phyloP scores from a whole-genome alignment of 2,888 invertebrate genomes.

The Chironomus riparius region DNA sequence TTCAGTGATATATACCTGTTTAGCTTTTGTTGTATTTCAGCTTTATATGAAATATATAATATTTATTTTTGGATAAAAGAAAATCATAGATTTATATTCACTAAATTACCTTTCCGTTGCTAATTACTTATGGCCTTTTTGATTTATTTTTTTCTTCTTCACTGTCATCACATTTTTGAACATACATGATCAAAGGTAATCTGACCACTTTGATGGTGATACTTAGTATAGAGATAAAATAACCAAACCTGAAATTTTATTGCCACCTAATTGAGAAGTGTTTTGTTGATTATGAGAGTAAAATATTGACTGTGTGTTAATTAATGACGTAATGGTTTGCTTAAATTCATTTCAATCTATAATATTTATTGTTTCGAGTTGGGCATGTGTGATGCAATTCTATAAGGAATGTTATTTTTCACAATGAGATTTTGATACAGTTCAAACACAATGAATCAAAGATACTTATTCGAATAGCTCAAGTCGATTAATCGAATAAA shows the following conservation, averaged over 20 bases:
- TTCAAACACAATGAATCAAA: no score
- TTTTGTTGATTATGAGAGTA: not conserved
- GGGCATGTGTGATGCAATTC: no score
- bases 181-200: not conserved
- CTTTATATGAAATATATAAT: not conserved
- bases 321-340: no score
- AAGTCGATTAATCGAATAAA: no score
- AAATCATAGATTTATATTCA: not conserved
- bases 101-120: conserved; percentile 1
- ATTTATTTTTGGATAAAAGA: not conserved
- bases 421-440: no score
- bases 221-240: not conserved
- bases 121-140: not conserved
- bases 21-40: not conserved
- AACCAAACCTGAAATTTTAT: not conserved
- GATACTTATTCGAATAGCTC: no score
- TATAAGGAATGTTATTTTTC: no score
- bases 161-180: not conserved
- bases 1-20: conserved; percentile 5
- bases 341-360: no score
- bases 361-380: no score
- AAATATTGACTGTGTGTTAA: not conserved
- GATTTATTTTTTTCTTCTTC: not conserved
- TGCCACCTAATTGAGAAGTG: not conserved
- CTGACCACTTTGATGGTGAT: not conserved